Conservation (phyloP, 1,140 invertebrate genomes). For the Mesaphorura yosii region DNA sequence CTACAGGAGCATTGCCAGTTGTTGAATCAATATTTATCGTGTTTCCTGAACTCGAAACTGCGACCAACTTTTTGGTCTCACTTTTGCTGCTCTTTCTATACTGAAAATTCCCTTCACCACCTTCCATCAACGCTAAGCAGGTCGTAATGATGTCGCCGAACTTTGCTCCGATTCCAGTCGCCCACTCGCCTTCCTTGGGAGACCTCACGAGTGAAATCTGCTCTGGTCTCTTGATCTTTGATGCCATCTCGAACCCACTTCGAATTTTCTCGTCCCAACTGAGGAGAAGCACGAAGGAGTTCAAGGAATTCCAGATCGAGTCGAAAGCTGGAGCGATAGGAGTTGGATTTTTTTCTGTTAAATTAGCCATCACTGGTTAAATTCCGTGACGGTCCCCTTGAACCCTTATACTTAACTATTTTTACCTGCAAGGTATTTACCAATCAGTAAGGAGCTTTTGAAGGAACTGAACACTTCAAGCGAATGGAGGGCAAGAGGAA, state of each 20-base stretch:
- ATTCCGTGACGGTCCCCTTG: too few species aligned
- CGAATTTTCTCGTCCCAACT: conserved; percentile 29
- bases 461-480: conserved; percentile 11
- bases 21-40: too few species aligned
- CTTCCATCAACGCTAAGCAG: conserved; percentile 18
- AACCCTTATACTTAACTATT: too few species aligned
- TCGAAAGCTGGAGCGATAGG: conserved; percentile 21
- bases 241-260: conserved; percentile 8
- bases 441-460: conserved; percentile 7
- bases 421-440: conserved; percentile 1
- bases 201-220: conserved; percentile 14
- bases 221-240: conserved; percentile 23
- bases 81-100: not conserved
- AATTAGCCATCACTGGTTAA: not conserved
- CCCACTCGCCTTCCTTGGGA: conserved; percentile 10
- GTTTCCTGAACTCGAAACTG: too few species aligned
- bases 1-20: too few species aligned
- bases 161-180: conserved; percentile 21
- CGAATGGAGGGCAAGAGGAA: conserved; percentile 16
- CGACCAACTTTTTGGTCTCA: not conserved
- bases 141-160: conserved; percentile 23
- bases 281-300: conserved; percentile 21
- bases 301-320: conserved; percentile 12
- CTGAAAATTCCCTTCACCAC: not conserved
- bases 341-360: conserved; percentile 9